Base-by-base conservation (phyloP, 92 coral and sea anemone genomes). In the Porites evermanni region DNA sequence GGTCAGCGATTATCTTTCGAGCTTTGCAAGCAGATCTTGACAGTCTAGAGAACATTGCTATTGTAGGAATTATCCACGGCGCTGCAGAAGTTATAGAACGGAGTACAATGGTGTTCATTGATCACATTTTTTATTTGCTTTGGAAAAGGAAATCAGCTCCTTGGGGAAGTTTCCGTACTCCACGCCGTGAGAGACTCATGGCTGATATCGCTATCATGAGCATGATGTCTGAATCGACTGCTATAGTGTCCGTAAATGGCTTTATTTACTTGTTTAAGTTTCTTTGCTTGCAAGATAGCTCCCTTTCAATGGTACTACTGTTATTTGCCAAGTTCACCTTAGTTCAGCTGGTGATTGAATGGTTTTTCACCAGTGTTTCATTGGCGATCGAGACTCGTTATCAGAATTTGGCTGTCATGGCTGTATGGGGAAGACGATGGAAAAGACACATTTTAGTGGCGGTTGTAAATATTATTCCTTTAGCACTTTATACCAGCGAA, bases 171-270 rank as follows among this genome's bases (percentile, higher is more conserved):
- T 67, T 81, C 69, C 85, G 85, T 50, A 65, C 74, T 79, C 75
- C 84, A 68, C 85, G 85, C 63, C 74, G 85, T 81, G 85, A 81
- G 38, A 38, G 85, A 47, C 85, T 81, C 26, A 47, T 47, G 74
- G 75, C 85, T 54, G 85, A 81, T 68, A 81, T 51, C 71, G 63
- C 74, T 53, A 79, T 79, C 70, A 66, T 79, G 84, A 79, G 84
- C 81, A 77, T 75, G 79, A 12, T 75, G 79, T 58, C 23, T 1
- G 79, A 75, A 75, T 75, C 79, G 26, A 52, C 47, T 53, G 61
- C 79, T 58, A 52, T 75, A 20, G 79, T 75, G 65, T 19, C 64
- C 21, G 79, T 75, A 17, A 54, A 54, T 13, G 60, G 60, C 11
- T 54, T 54, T 54, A 54, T 54, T 9, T 54, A 54, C 60, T 7